These are phyloP conservation scores for Sylvia borin DNA, from an alignment of 2,797 vertebrate species.

Conservation along the genomic window DNA sequence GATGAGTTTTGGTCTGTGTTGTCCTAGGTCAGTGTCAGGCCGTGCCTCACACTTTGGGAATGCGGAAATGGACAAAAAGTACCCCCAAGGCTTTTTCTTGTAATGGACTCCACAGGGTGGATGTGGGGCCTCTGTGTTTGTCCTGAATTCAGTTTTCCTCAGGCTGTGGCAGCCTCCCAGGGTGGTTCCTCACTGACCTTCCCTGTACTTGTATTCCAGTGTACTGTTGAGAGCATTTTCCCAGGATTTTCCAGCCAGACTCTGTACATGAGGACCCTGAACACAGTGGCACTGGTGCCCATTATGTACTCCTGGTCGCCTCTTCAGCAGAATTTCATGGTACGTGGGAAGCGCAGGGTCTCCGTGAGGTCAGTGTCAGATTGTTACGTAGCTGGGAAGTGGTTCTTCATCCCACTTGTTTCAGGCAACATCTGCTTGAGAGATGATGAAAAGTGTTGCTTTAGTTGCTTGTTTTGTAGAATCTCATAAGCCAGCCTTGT, in stretches of 20 bases:
- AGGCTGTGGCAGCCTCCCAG: background rate
- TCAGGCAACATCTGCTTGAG: background rate
- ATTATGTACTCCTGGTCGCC: slow-evolving; percentile 99
- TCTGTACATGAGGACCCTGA: slow-evolving; percentile 89
- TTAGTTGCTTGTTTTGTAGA: background rate
- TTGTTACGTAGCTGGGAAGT: background rate
- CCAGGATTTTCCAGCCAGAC: slow-evolving; percentile 88
- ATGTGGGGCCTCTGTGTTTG: background rate
- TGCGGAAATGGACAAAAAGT: background rate
- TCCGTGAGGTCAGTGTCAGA: background rate
- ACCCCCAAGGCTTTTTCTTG: background rate
- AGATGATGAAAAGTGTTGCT: background rate
- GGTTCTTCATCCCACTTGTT: background rate
- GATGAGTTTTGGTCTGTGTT: background rate
- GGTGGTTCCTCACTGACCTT: background rate
- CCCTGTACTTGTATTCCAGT: slow-evolving; percentile 76
- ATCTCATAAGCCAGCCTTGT: background rate
- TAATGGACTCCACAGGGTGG: background rate
- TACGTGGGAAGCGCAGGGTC: slow-evolving; percentile 27
- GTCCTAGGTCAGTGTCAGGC: background rate
- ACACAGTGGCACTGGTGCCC: slow-evolving; percentile 93
- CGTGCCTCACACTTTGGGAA: fast-evolving
- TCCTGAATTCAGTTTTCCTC: background rate
- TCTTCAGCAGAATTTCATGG: slow-evolving; percentile 99
- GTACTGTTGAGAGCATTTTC: slow-evolving; percentile 91